Conservation (phyloP, 2,888 invertebrate genomes). For the Pheosia gnoma region DNA sequence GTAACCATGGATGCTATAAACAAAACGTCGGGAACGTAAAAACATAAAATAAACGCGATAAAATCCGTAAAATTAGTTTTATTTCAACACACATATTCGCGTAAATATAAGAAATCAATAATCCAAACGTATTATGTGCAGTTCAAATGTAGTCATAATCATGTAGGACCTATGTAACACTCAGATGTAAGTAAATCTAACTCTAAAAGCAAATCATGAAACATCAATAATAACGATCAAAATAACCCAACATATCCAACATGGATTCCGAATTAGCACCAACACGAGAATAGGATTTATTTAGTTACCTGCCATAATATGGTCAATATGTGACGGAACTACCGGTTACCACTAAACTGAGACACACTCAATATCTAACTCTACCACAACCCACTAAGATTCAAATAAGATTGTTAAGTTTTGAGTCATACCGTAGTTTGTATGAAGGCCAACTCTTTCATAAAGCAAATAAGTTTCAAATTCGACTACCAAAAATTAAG, state of each 20-base stretch:
- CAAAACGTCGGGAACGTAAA: too few species aligned
- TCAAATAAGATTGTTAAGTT: neutral
- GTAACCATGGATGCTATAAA: too few species aligned
- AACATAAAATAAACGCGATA: too few species aligned
- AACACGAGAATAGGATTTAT: slow-evolving; percentile 27
- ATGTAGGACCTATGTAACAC: too few species aligned
- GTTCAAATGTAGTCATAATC: too few species aligned
- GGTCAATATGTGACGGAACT: slow-evolving; percentile 9
- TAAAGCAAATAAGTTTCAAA: neutral
- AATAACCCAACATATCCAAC: slow-evolving; percentile 19
- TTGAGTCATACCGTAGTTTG: neutral
- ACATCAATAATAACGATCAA: slow-evolving; percentile 1
- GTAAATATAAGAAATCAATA: too few species aligned
- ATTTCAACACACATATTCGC: too few species aligned
- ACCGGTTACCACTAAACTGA: slow-evolving; percentile 9
- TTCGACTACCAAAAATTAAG: neutral
- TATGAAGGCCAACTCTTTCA: neutral
- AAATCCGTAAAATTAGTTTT: too few species aligned
- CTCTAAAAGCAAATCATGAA: slow-evolving; percentile 2
- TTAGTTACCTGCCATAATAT: slow-evolving; percentile 16
- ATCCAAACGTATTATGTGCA: too few species aligned
- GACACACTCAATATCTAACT: neutral
- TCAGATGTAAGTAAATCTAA: neutral
- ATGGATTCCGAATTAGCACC: slow-evolving; percentile 44
- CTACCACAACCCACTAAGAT: neutral